Base-by-base conservation (phyloP, 2,797 vertebrate genomes). In the Clamator glandarius region DNA sequence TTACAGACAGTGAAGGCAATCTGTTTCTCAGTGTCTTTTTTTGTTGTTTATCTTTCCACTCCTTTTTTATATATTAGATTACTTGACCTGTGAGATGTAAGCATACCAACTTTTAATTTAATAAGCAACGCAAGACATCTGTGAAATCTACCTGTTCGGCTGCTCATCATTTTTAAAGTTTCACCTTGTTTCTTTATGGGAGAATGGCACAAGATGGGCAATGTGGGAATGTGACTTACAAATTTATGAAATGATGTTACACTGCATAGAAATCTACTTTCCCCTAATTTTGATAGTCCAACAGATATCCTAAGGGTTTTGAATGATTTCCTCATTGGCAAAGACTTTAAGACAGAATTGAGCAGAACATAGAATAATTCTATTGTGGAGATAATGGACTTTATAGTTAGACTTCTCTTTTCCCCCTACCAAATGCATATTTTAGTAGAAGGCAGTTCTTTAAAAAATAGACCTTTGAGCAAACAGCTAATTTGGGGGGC, bases 351-450 rank as follows among this genome's bases (percentile, higher is more conserved):
- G 12, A 68, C 83, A 55, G 29, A 61, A 58, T 41, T 35, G 7
- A 35, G 39, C 26, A 79, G 26, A 55, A 23, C 1, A 1, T 4
- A 59, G 5, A 3, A 55, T 48, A 69, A 26, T 1, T 1, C 66
- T 69, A 14, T 42, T 44, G 28, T n/a, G 83, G 44, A 89, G 84
- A 42, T 14, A 48, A 41, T 0, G 6, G 25, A 15, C 0, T 2
- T 12, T 3, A 26, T 23, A 7, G 1, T 2, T 29, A 16, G 24
- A 29, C 5, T 86, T 79, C 3, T 59, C 15, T 18, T 81, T n/a
- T n/a, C n/a, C 8, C 5, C 13, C 6, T 46, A 18, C 15, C 28
- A 64, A 84, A 44, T 5, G 5, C 4, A 3, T 5, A 0, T 73
- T 86, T 66, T 33, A 52, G 35, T 13, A 39, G 26, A 14, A 33